phyloP scores from a whole-genome alignment of 2,113 vertebrate genomes.

The Tragelaphus scriptus region DNA sequence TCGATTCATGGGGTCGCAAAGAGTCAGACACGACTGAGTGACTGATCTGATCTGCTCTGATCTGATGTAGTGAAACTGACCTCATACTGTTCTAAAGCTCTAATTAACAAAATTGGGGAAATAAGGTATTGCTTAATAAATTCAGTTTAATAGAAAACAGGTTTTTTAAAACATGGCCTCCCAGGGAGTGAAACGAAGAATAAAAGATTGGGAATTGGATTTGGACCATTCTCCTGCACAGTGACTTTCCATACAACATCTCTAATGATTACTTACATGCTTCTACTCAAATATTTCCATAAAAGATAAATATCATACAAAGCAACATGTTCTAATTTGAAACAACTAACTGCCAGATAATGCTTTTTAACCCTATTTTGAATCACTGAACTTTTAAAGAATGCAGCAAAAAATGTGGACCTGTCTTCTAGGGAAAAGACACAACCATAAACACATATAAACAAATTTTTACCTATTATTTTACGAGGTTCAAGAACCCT shows the following conservation, averaged over 20 bases:
- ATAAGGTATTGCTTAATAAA: slow-evolving; percentile 17
- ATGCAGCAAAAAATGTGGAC: neutral
- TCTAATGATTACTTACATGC: neutral
- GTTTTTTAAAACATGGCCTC: neutral
- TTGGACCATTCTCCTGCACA: neutral
- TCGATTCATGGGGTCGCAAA: too few relatives aligned
- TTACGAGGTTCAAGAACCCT: neutral
- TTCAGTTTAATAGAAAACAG: neutral
- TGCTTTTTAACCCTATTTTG: neutral
- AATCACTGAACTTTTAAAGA: neutral
- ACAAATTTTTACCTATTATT: neutral
- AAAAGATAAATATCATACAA: neutral
- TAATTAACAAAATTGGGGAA: neutral
- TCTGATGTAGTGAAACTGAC: neutral
- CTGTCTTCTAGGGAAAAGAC: neutral
- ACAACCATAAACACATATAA: neutral
- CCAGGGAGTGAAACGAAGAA: neutral
- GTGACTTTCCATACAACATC: neutral
- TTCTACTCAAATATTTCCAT: neutral
- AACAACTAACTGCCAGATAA: neutral
- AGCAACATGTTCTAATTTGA: neutral
- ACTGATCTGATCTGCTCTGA: too few relatives aligned
- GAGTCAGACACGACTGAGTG: too few relatives aligned
- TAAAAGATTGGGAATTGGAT: neutral
- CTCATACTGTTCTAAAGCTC: neutral